Evolutionary conservation across 1,140 invertebrate genomes (phyloP), one percentile per base, ranked within the genome.

Genomic region (Bombus waltoni): DNA sequence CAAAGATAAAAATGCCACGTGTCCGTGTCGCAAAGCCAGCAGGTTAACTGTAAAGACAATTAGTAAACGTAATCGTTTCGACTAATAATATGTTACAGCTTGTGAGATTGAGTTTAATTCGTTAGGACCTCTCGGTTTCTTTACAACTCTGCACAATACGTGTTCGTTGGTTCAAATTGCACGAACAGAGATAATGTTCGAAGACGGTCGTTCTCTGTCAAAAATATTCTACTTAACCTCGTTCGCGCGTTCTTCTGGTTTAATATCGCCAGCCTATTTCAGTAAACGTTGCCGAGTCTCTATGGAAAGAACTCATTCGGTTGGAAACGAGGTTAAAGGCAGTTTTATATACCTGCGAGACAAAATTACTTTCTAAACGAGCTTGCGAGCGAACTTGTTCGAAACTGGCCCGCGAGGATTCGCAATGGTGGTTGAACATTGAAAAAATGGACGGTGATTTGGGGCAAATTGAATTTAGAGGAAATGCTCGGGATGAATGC

Each of bases 321-420:
- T 83, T 9, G 74, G 70, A 75, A 74, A 65, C 71, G 75, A 83
- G 44, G 75, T 75, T 78, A 84, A 66, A 84, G 9, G 38, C 10
- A 38, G 53, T 83, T 83, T 75, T 35, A 83, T 83, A 66, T 47
- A 66, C 72, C 32, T 66, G 72, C 42, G 35, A 76, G 42, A 77
- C 73, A 40, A 68, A 77, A 83, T 83, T 77, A 83, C 81, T 83
- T 83, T 83, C 73, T 42, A 76, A 77, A 68, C 35, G 42, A 68
- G 53, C 59, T 40, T 32, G 18, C 5, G 22, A 38, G 40, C 35
- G 10, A n/a, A 15, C 1, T 22, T 62, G 66, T 81, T 72, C n/a
- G 22, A 59, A 10, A 72, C 18, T 57, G 66, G 38, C 35, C 79
- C 35, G 10, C 10, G 47, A 13, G 53, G 9, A 53, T 70, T 28